Evolutionary conservation across 2,888 invertebrate genomes (phyloP).

Genomic region (Drosophila nr. fundita): DNA sequence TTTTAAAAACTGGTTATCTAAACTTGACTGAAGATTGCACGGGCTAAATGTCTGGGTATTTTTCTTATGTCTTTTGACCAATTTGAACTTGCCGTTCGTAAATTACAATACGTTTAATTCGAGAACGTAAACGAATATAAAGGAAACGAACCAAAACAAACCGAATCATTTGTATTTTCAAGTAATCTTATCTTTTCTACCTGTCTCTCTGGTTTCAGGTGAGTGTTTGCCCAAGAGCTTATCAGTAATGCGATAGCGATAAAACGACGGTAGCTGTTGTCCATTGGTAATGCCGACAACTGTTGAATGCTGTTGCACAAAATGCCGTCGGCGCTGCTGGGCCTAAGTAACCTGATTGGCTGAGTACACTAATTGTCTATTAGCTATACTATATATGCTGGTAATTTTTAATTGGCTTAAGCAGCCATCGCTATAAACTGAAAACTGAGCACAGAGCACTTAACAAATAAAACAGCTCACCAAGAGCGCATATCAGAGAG

Average conservation of each 20-base stretch:
- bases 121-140: not conserved
- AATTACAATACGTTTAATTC: conserved; percentile 28
- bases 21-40: conserved; percentile 6
- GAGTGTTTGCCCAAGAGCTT: conserved; percentile 50
- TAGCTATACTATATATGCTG: conserved; percentile 66
- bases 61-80: conserved; percentile 12
- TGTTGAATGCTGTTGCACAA: conserved; percentile 23
- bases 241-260: conserved; percentile 47
- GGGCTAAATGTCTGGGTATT: not conserved
- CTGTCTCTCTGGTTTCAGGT: conserved; percentile 50
- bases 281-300: conserved; percentile 36
- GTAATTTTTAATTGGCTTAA: conserved; percentile 75
- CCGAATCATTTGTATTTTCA: conserved; percentile 26
- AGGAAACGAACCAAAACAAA: conserved; percentile 10
- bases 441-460: conserved; percentile 11
- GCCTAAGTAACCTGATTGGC: conserved; percentile 67
- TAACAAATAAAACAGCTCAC: not conserved
- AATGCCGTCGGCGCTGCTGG: conserved; percentile 60
- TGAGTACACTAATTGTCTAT: conserved; percentile 73
- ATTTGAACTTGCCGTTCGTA: conserved; percentile 28
- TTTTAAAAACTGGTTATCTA: conserved; percentile 15
- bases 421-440: conserved; percentile 62
- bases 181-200: conserved; percentile 53
- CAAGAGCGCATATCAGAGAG: not conserved
- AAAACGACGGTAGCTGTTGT: conserved; percentile 40